A percentile compares a stretch with the other conserved stretches of the same genome.
Evolutionary conservation across 2,113 vertebrate species (phyloP).

Genomic region (Rhinopomastus cyanomelas): DNA sequence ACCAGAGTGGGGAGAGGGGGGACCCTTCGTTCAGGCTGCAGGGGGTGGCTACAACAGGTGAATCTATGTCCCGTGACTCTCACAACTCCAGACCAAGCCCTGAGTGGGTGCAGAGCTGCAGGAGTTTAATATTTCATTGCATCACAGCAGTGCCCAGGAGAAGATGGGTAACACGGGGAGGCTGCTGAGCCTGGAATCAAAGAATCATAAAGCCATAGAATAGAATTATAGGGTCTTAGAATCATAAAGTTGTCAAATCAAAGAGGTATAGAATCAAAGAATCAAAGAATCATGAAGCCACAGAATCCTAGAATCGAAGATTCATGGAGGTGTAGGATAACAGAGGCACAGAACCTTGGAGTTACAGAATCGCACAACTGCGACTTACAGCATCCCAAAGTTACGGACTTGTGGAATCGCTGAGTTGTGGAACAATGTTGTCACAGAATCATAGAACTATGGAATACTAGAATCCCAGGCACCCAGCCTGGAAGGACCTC

Average conservation of each 20-base stretch:
- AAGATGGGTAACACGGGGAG: conserved; percentile 3
- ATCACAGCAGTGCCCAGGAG: conserved; percentile 40
- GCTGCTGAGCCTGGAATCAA: neutral
- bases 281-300: too few species aligned
- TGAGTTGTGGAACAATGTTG: neutral
- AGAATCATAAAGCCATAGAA: neutral
- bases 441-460: neutral
- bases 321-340: too few species aligned
- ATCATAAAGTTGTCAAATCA: too few species aligned
- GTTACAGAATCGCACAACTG: too few species aligned
- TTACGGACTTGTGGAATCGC: too few species aligned
- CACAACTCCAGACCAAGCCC: neutral
- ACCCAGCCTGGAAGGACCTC: neutral
- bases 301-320: too few species aligned
- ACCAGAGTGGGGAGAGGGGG: neutral
- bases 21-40: neutral
- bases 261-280: too few species aligned
- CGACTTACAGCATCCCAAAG: too few species aligned
- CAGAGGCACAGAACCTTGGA: too few species aligned
- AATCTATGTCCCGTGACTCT: conserved; percentile 13
- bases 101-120: neutral
- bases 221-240: too few species aligned
- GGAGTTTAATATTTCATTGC: conserved; percentile 56
- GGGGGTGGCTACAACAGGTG: neutral
- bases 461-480: neutral